Evolutionary conservation across 2,888 invertebrate genomes (phyloP).

Genomic region (Erebia epiphron): DNA sequence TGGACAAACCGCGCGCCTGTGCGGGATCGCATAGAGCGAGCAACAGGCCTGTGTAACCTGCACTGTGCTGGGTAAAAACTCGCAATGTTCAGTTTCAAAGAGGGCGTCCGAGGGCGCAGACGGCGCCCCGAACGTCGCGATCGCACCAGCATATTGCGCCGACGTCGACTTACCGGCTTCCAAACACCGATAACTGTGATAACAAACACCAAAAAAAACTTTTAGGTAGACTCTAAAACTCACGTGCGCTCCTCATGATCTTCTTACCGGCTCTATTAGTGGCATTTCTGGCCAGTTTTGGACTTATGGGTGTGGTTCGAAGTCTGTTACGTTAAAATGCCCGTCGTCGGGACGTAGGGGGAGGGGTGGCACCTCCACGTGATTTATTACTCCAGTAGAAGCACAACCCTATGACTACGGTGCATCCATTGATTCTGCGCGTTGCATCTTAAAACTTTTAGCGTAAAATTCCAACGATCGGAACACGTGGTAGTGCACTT

Average conservation of each 20-base stretch:
- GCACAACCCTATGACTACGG: constrained; percentile 43
- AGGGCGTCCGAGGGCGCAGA: constrained; percentile 67
- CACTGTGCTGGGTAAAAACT: constrained; percentile 58
- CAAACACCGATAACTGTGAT: constrained; percentile 55
- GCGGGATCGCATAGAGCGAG: constrained; percentile 52
- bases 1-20: constrained; percentile 55
- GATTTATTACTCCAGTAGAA: constrained; percentile 50
- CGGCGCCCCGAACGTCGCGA: constrained; percentile 61
- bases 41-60: constrained; percentile 60
- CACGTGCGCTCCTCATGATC: constrained; percentile 21
- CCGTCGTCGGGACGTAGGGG: constrained; percentile 41
- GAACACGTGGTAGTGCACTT: constrained; percentile 34
- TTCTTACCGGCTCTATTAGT: constrained; percentile 21
- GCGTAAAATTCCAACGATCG: constrained; percentile 40
- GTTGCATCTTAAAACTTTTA: constrained; percentile 48
- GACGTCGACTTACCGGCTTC: constrained; percentile 42
- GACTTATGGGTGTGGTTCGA: constrained; percentile 60
- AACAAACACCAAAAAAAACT: constrained; percentile 55
- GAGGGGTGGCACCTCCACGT: constrained; percentile 47
- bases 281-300: constrained; percentile 42
- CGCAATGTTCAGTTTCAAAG: constrained; percentile 61
- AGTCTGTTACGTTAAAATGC: constrained; percentile 50
- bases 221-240: constrained; percentile 43
- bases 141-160: constrained; percentile 45
- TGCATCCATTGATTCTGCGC: constrained; percentile 58